Evolutionary conservation across 1,140 invertebrate genomes (phyloP), one percentile per base, ranked within the genome.

Genomic region (Streblospio benedicti): DNA sequence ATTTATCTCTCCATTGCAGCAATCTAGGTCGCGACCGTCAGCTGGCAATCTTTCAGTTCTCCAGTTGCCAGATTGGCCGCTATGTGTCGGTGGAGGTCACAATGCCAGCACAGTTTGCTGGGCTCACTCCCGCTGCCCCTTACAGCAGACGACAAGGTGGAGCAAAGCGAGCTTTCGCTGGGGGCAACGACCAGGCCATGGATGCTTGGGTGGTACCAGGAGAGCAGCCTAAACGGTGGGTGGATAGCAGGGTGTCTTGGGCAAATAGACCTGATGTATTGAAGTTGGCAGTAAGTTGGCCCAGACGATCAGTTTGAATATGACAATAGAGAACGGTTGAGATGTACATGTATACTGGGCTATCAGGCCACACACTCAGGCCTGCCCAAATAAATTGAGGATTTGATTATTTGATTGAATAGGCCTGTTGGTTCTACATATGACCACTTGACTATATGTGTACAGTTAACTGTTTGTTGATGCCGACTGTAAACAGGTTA

Each of bases 21-120:
- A 41, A 60, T 27, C 66, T 84, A 50, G 86, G 87, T 2, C 68
- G 66, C 28, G 81, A 80, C 0, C 77, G 79, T 30, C 86, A 87
- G 73, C 61, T 82, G 4, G 76, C 84, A 44, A 67, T 82, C 31
- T 84, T 83, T 55, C 69, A 66, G 64, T 88, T 84, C 69, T 76
- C 76, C 62, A 63, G 66, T 58, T 86, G 82, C 67, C 73, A 78
- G 62, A 81, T 87, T 54, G 81, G 78, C 31, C 76, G 83, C 14
- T 72, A 76, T 31, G 68, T 86, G 52, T 67, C 67, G 28, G 80
- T 84, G 18, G 73, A 69, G 16, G 80, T 84, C 2, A 60, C 55
- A 43, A 54, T 61, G 31, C 60, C 62, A 32, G 56, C 50, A 16
- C 58, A 59, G 31, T 28, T 49, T 4, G n/a, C 49, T 59, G 44